Conservation (phyloP, 1,140 invertebrate genomes). For the Drosophila sp. region DNA sequence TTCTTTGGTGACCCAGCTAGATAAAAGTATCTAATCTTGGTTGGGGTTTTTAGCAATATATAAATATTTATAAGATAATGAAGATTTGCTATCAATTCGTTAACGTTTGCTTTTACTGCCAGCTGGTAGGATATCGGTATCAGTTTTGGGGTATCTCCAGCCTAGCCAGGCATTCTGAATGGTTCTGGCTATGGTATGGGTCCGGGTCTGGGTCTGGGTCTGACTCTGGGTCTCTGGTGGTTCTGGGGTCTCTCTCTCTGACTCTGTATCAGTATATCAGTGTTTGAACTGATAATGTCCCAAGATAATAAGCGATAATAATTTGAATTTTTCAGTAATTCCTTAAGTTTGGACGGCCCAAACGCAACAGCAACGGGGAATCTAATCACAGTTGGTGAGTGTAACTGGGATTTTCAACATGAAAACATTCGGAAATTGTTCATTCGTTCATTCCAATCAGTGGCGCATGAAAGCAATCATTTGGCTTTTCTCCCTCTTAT, state of each 20-base stretch:
- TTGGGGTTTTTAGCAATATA: slow-evolving; percentile 74
- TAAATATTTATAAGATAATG: slow-evolving; percentile 82
- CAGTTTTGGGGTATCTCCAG: slow-evolving; percentile 73
- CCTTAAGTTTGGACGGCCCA: slow-evolving; percentile 73
- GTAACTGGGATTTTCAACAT: slow-evolving; percentile 83
- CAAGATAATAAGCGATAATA: slow-evolving; percentile 83
- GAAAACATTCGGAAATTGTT: slow-evolving; percentile 58
- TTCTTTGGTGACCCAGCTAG: slow-evolving; percentile 81
- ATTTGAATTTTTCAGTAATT: slow-evolving; percentile 83
- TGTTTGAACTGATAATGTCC: slow-evolving; percentile 83
- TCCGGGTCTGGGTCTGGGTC: neutral
- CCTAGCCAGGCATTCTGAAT: slow-evolving; percentile 23
- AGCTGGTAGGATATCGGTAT: slow-evolving; percentile 62
- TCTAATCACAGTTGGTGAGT: slow-evolving; percentile 82
- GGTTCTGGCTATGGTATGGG: slow-evolving; percentile 4
- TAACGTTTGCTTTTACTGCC: slow-evolving; percentile 21
- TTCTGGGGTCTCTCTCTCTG: slow-evolving; percentile 17
- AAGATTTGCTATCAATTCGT: slow-evolving; percentile 83
- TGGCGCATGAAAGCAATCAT: slow-evolving; percentile 23
- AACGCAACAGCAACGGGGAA: slow-evolving; percentile 63
- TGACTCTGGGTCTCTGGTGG: slow-evolving; percentile 21
- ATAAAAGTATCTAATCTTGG: slow-evolving; percentile 83
- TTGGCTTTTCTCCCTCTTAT: neutral
- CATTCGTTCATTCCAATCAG: slow-evolving; percentile 28
- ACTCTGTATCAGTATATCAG: slow-evolving; percentile 81